Conservation (phyloP, 2,797 vertebrate genomes). For the Galagoides demidoff region DNA sequence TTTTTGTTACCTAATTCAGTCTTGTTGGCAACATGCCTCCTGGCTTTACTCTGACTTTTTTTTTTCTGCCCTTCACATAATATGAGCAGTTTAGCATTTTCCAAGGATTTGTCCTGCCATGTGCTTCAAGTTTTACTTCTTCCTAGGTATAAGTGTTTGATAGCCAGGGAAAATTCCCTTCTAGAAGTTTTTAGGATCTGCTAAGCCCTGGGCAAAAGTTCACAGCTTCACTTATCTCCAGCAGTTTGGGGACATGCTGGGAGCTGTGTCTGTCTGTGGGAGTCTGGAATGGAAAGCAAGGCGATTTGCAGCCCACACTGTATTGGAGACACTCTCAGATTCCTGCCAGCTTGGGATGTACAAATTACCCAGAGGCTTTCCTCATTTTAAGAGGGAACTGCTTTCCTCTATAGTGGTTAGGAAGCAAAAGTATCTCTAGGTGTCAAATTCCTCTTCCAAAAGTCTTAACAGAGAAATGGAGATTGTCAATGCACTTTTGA, state of each 20-base stretch:
- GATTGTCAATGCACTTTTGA: not conserved
- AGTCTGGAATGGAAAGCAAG: constrained; percentile 10
- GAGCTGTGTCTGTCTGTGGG: not conserved
- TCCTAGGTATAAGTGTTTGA: not conserved
- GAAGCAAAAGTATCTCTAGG: not conserved
- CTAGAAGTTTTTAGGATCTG: not conserved
- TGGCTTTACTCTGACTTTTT: constrained; percentile 3
- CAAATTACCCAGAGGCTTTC: not conserved
- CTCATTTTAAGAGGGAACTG: not conserved
- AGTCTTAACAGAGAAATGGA: not conserved
- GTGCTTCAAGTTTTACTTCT: not conserved
- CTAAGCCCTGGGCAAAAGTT: not conserved
- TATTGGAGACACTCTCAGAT: not conserved
- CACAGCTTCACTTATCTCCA: not conserved
- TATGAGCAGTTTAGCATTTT: constrained; percentile 6
- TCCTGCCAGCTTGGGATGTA: not conserved
- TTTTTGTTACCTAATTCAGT: constrained; percentile 67
- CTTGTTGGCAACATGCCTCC: constrained; percentile 42
- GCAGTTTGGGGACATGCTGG: not conserved
- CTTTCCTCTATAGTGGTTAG: not conserved
- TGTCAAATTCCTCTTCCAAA: not conserved
- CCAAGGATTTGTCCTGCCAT: not conserved
- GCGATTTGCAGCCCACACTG: not conserved
- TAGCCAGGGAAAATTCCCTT: not conserved
- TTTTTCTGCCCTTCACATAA: constrained; percentile 5